phyloP scores from a whole-genome alignment of 1,140 invertebrate genomes.

The Medauroidea extradentata region DNA sequence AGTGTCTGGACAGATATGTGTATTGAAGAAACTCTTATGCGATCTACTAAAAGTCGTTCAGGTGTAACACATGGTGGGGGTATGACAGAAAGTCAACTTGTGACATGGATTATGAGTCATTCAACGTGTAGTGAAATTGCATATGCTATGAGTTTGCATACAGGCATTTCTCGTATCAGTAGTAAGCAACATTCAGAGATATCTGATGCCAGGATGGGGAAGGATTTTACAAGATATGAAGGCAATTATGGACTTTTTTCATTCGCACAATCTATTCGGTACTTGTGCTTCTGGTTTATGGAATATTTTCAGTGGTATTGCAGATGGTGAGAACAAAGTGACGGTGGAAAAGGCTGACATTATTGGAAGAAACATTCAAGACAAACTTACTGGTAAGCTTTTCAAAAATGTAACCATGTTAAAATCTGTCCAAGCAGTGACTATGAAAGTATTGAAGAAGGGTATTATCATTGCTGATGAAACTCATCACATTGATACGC shows the following conservation, averaged over 20 bases:
- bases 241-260: constrained; percentile 1
- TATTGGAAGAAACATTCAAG: no score
- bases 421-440: no score
- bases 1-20: constrained; percentile 2
- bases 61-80: constrained; percentile 6
- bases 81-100: constrained; percentile 9
- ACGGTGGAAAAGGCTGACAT: not conserved
- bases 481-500: no score
- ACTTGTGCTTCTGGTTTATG: not conserved
- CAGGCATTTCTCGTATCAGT: not conserved
- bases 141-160: constrained; percentile 1
- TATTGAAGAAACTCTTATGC: constrained; percentile 11
- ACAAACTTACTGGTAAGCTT: no score
- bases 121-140: constrained; percentile 3
- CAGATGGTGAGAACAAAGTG: constrained; percentile 9
- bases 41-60: constrained; percentile 6
- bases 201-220: not conserved
- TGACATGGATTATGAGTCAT: constrained; percentile 5
- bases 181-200: constrained; percentile 1
- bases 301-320: not conserved
- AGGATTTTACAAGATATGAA: not conserved
- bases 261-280: constrained; percentile 2
- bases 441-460: no score
- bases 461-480: no score
- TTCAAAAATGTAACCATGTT: no score